Evolutionary conservation across 2,797 vertebrate genomes (phyloP).

Genomic region (Phaenicophaeus curvirostris): DNA sequence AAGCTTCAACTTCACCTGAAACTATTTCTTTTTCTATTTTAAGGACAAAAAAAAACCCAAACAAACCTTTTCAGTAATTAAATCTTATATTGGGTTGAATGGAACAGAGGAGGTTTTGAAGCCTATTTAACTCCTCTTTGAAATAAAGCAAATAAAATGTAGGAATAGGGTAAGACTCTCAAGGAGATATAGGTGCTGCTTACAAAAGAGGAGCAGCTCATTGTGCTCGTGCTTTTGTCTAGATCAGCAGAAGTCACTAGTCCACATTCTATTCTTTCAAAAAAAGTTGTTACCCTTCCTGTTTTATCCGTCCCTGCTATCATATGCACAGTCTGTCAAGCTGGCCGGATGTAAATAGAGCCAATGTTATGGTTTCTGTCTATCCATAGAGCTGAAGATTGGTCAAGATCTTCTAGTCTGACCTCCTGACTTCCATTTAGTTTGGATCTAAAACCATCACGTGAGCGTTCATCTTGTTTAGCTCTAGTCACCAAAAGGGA

Average conservation of each 20-base stretch:
- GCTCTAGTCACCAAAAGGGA: background rate
- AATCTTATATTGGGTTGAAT: background rate
- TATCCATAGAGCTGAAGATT: background rate
- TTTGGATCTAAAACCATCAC: background rate
- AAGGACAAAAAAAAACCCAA: background rate
- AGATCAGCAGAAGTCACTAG: background rate
- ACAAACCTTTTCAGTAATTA: background rate
- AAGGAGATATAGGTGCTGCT: background rate
- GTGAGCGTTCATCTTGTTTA: background rate
- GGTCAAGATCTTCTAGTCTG: background rate
- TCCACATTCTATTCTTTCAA: background rate
- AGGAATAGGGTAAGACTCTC: background rate
- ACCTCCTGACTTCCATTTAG: background rate
- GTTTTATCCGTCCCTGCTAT: background rate
- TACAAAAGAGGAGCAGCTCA: background rate
- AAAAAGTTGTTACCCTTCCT: background rate
- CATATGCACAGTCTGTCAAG: background rate
- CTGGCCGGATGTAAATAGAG: background rate
- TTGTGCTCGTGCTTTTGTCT: background rate
- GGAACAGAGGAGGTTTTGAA: background rate
- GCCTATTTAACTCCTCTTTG: background rate
- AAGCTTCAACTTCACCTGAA: constrained; percentile 37
- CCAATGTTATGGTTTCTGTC: background rate
- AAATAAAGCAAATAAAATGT: background rate
- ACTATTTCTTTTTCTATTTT: background rate